Evolutionary conservation across 1,140 invertebrate genomes (phyloP), one percentile per base, ranked within the genome.

Genomic region (Philotrypesis tridentata): DNA sequence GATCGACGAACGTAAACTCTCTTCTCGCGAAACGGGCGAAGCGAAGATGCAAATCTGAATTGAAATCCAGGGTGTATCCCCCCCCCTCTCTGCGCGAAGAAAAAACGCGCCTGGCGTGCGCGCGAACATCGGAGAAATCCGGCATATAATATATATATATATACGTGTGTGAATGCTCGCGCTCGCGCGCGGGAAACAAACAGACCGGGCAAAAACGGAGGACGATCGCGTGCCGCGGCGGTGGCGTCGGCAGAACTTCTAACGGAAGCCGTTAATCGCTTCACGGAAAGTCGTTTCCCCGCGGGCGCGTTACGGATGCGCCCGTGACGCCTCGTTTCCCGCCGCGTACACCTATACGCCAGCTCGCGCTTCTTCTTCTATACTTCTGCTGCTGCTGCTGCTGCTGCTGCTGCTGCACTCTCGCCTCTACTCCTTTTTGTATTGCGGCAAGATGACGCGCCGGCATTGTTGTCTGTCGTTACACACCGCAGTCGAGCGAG

Each of bases 201-300:
- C 3, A 37, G 17, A 71, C 33, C 3, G 9, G 33, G 27, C n/a
- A 67, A 63, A 82, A 67, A 55, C 48, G 1, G 31, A 33, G 37
- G 65, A 31, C 25, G 61, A 83, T 83, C 75, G 84, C 77, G 84
- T 81, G 81, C 82, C 37, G 23, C 83, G 80, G 84, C 83, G 71
- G 81, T 82, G 31, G 23, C 83, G 80, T 83, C 83, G 71, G 60
- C n/a, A 9, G 25, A 65, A 67, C 25, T 75, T 67, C n/a, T 83
- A 84, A 80, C 86, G 86, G 86, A 87, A 87, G 85, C 76, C 83
- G 74, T 72, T 88, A 88, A 88, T 88, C 85, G 87, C 71, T 88
- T 87, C 86, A 86, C 82, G 83, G 87, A 87, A 88, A 87, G 83
- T 85, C 68, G 82, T 86, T 87, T 88, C 83, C 84, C 83, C 82